phyloP scores from a whole-genome alignment of 2,888 invertebrate genomes.

The Eubasilissa splendida region DNA sequence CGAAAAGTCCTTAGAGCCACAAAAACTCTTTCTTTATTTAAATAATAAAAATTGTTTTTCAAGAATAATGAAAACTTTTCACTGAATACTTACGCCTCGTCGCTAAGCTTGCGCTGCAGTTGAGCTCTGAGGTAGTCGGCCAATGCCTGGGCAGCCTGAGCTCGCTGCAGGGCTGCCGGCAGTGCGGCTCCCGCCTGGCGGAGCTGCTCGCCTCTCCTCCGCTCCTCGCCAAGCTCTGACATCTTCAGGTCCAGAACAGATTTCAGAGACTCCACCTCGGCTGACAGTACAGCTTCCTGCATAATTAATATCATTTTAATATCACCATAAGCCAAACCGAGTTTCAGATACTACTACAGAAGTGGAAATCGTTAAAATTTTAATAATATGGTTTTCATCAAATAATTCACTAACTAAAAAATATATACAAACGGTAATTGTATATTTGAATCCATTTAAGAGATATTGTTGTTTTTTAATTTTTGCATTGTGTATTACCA shows the following conservation, averaged over 20 bases:
- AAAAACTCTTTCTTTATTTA: neutral
- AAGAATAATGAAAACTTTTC: neutral
- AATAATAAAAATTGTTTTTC: neutral
- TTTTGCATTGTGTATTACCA: too few relatives aligned
- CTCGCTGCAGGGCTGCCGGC: conserved; percentile 79
- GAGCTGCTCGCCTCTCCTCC: conserved; percentile 80
- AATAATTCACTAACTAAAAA: too few relatives aligned
- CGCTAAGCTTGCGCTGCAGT: conserved; percentile 78
- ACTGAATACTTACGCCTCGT: conserved; percentile 78
- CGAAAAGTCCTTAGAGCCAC: neutral
- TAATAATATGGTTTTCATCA: too few relatives aligned
- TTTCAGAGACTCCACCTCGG: conserved; percentile 87
- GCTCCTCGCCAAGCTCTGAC: conserved; percentile 85
- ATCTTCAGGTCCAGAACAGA: conserved; percentile 92
- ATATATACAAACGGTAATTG: too few relatives aligned
- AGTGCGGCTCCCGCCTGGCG: conserved; percentile 83
- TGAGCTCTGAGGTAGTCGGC: conserved; percentile 89
- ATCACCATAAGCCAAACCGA: too few relatives aligned
- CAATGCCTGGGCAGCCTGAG: conserved; percentile 84
- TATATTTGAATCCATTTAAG: too few relatives aligned
- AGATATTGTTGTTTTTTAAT: too few relatives aligned
- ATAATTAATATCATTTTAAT: neutral
- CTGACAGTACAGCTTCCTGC: conserved; percentile 72
- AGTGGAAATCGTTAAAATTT: too few relatives aligned
- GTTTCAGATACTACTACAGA: too few relatives aligned